A percentile compares a stretch with the other conserved stretches of the same genome.
Evolutionary conservation across 2,797 vertebrate genomes (phyloP).

Genomic region (Hydrolagus colliei): DNA sequence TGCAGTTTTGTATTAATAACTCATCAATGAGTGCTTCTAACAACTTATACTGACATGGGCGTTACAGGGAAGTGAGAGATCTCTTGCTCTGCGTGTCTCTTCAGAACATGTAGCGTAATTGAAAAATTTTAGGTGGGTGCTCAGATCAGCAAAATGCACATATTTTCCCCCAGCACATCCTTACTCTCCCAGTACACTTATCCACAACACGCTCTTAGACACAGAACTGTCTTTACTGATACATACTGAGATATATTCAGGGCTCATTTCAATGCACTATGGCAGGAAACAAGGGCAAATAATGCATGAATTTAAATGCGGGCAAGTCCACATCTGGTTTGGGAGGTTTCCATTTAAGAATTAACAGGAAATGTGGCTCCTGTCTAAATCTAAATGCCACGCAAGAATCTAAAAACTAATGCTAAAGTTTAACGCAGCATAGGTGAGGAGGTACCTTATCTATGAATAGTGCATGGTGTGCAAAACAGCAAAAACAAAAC

Average conservation of each 20-base stretch:
- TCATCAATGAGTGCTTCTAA: neutral
- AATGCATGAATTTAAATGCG: neutral
- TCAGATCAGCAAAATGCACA: neutral
- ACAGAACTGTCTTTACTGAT: too few relatives aligned
- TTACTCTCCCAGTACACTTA: neutral
- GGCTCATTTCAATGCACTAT: neutral
- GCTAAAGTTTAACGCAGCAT: neutral
- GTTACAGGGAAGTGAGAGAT: neutral
- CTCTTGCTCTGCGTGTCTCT: neutral
- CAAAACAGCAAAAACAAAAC: neutral
- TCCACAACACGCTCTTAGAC: neutral
- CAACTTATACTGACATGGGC: neutral
- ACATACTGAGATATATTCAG: neutral
- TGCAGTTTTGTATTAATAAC: neutral
- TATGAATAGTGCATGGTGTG: neutral
- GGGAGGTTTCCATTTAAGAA: too few relatives aligned
- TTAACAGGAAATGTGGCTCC: too few relatives aligned
- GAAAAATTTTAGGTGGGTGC: neutral
- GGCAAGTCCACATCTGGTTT: neutral
- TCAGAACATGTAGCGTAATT: neutral
- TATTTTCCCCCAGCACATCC: neutral
- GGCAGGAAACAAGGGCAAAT: neutral
- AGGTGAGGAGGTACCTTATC: neutral
- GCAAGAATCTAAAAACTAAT: neutral
- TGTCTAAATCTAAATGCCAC: too few relatives aligned